Evolutionary conservation across 2,797 vertebrate genomes (phyloP).

Genomic region (Vultur gryphus): DNA sequence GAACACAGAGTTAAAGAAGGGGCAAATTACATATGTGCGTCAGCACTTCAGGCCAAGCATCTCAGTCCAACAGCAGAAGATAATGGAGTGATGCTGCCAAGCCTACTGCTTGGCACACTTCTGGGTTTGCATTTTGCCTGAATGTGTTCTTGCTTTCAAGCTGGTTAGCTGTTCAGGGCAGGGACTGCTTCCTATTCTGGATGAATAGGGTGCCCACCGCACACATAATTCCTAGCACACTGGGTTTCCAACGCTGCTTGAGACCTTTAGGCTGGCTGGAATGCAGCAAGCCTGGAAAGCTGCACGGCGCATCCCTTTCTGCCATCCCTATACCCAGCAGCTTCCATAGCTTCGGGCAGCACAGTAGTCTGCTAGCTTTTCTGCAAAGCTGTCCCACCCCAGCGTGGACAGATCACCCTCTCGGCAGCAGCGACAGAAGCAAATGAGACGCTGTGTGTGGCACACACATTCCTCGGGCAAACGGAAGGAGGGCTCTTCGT

Average conservation of each 20-base stretch:
- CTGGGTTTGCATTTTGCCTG: not conserved
- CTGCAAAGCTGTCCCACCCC: not conserved
- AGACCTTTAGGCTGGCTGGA: slow-evolving; percentile 2
- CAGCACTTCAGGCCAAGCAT: not conserved
- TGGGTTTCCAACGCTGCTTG: not conserved
- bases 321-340: not conserved
- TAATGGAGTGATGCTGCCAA: slow-evolving; percentile 58
- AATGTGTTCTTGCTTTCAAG: slow-evolving; percentile 11
- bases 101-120: slow-evolving; percentile 45
- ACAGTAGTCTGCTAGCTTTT: not conserved
- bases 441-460: not conserved
- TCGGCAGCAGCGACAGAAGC: not conserved
- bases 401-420: fast-evolving
- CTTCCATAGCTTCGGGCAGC: not conserved
- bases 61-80: slow-evolving; percentile 19
- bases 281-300: not conserved
- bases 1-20: not conserved
- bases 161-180: not conserved
- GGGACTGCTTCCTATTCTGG: not conserved
- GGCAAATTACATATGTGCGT: slow-evolving; percentile 34
- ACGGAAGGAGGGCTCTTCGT: not conserved
- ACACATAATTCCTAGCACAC: not conserved
- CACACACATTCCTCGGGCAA: not conserved
- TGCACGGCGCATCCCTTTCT: not conserved
- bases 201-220: slow-evolving; percentile 30